Conservation (phyloP, 2,113 vertebrate genomes). For the Scytalopus superciliaris region DNA sequence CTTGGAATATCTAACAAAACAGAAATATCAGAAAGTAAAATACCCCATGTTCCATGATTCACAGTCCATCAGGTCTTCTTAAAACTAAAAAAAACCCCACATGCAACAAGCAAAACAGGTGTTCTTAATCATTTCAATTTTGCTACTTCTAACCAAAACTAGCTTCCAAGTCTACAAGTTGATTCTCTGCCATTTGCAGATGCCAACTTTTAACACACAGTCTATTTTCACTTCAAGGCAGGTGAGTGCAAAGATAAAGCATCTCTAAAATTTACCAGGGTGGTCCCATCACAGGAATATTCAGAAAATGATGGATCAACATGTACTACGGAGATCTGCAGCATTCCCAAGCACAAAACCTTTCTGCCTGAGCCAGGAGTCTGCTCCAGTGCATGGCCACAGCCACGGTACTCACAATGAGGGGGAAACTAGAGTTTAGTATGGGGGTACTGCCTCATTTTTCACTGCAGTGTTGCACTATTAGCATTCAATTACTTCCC, state of each 20-base stretch:
- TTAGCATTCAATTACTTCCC: not conserved
- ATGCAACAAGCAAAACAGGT: not conserved
- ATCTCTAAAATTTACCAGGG: not conserved
- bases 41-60: not conserved
- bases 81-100: not conserved
- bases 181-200: not conserved
- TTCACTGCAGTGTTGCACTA: not conserved
- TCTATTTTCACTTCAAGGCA: not conserved
- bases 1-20: not conserved
- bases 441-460: not conserved
- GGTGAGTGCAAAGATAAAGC: too few relatives aligned
- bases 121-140: not conserved
- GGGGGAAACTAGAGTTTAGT: not conserved
- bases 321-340: not conserved
- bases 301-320: not conserved
- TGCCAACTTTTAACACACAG: not conserved
- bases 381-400: accelerated
- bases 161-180: not conserved
- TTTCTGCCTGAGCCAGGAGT: not conserved
- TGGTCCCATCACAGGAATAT: not conserved
- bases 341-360: accelerated
- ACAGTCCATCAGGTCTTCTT: not conserved
- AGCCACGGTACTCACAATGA: accelerated
- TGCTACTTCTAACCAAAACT: not conserved
- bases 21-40: not conserved